phyloP scores from a whole-genome alignment of 2,797 vertebrate species.

The Urosaurus nigricauda region DNA sequence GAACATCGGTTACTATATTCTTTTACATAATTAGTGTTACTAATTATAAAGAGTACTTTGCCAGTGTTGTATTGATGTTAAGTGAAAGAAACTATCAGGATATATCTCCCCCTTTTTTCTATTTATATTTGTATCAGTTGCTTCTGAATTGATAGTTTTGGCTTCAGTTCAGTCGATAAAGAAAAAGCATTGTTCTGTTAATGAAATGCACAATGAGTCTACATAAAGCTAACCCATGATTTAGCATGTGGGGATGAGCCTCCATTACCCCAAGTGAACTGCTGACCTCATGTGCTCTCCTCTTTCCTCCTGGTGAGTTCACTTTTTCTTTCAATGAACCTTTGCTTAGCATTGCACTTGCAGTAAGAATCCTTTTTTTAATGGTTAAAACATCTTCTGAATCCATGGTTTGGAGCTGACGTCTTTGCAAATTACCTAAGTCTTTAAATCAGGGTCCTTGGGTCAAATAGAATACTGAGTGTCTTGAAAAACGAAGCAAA shows the following conservation, averaged over 20 bases:
- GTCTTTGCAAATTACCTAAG: not conserved
- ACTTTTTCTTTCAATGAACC: not conserved
- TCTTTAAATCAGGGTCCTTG: not conserved
- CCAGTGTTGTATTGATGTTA: slow-evolving; percentile 23
- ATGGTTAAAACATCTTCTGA: not conserved
- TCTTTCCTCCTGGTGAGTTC: not conserved
- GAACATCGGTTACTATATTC: not conserved
- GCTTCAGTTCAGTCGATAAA: slow-evolving; percentile 60
- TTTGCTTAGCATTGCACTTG: not conserved
- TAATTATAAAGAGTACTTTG: slow-evolving; percentile 40
- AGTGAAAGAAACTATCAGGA: slow-evolving; percentile 35
- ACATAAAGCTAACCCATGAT: not conserved
- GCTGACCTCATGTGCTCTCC: too few relatives aligned
- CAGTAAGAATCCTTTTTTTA: not conserved
- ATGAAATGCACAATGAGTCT: slow-evolving; percentile 41
- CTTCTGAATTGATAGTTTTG: slow-evolving; percentile 64
- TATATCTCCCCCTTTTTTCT: slow-evolving; percentile 22
- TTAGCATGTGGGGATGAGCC: not conserved
- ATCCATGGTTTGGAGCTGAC: not conserved
- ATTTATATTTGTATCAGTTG: slow-evolving; percentile 51
- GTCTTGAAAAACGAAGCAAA: not conserved
- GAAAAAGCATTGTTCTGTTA: slow-evolving; percentile 68
- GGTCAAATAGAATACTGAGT: not conserved
- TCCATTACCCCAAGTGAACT: not conserved
- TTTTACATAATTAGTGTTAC: not conserved